phyloP scores from a whole-genome alignment of 2,113 vertebrate genomes.

The Ahaetulla prasina region DNA sequence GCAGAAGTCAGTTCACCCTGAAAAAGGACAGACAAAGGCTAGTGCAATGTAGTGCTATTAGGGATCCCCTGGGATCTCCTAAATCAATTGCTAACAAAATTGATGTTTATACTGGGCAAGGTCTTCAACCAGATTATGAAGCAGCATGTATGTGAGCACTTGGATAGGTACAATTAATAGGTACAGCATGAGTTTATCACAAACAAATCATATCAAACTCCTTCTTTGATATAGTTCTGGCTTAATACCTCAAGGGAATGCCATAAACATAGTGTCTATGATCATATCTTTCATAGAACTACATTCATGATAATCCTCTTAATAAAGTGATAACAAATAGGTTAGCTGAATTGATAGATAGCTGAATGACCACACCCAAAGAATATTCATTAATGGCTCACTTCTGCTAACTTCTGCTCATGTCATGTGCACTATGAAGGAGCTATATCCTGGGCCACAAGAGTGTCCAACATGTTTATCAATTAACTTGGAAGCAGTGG shows the following conservation, averaged over 20 bases:
- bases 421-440: neutral
- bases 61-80: neutral
- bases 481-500: too few species aligned
- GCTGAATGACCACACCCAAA: neutral
- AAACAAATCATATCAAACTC: neutral
- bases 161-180: neutral
- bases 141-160: neutral
- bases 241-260: neutral
- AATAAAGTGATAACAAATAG: neutral
- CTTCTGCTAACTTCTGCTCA: neutral
- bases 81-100: neutral
- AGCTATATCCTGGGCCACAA: neutral
- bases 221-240: neutral
- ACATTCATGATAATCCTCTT: neutral
- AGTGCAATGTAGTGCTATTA: neutral
- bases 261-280: neutral
- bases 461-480: neutral
- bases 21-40: neutral
- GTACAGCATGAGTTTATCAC: neutral
- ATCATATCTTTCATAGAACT: neutral
- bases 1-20: neutral
- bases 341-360: neutral
- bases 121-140: neutral
- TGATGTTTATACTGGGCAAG: neutral
- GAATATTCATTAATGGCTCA: neutral